A percentile compares a stretch with the other conserved stretches of the same genome.
Evolutionary conservation across 2,888 invertebrate genomes (phyloP).

Genomic region (Conus canariensis): DNA sequence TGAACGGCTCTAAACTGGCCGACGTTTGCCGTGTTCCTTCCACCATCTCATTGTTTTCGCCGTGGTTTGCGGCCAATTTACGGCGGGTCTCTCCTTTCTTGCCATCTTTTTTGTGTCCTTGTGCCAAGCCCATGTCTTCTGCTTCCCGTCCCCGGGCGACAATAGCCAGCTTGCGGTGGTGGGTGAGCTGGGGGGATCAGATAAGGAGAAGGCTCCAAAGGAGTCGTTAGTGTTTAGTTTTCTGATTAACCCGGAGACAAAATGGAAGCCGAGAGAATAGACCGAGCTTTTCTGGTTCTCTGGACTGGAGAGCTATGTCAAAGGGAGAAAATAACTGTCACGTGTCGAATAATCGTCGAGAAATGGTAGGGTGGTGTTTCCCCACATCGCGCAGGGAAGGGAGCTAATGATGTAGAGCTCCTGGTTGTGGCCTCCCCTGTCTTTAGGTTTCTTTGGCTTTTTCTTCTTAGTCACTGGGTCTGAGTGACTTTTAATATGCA

Average conservation of each 20-base stretch:
- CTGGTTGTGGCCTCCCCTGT: too few species aligned
- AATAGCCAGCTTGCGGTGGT: neutral
- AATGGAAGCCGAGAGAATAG: neutral
- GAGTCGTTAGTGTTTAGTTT: constrained; percentile 8
- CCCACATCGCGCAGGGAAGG: neutral
- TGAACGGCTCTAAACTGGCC: neutral
- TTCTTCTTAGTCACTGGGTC: too few species aligned
- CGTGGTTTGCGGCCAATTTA: constrained; percentile 19
- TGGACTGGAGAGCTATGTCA: neutral
- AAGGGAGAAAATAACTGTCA: constrained; percentile 12
- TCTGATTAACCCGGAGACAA: neutral
- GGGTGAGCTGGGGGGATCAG: neutral
- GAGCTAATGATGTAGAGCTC: constrained; percentile 1
- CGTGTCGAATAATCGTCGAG: neutral
- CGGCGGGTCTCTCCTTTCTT: neutral
- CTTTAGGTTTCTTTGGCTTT: too few species aligned
- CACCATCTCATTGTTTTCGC: neutral
- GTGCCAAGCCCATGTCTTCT: neutral
- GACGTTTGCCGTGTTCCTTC: neutral
- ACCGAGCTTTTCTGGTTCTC: neutral
- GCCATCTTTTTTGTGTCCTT: neutral
- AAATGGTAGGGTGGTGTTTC: constrained; percentile 5
- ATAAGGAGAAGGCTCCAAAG: neutral
- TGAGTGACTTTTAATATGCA: too few species aligned
- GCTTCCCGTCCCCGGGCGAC: neutral